A percentile compares a stretch with the other conserved stretches of the same genome.
Conservation (phyloP, 2,888 invertebrate genomes). For the Dryomyza anilis region DNA sequence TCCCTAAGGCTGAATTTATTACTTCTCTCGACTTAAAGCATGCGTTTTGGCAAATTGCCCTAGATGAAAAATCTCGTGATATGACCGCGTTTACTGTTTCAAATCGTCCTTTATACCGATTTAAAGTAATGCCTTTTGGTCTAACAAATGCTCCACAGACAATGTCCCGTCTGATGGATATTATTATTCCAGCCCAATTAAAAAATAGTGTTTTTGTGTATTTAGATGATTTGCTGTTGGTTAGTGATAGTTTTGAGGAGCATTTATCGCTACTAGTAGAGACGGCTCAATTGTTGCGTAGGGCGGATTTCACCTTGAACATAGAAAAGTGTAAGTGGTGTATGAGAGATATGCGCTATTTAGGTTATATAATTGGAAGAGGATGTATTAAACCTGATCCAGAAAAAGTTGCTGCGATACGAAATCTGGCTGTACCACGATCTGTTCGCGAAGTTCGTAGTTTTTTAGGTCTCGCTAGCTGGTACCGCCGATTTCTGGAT, state of each 20-base stretch:
- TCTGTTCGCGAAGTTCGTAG: neutral
- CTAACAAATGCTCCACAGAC: too few relatives aligned
- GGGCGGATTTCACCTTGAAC: neutral
- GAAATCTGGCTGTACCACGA: neutral
- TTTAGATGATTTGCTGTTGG: neutral
- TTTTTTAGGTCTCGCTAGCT: neutral
- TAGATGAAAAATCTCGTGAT: slow-evolving; percentile 17
- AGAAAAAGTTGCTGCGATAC: neutral
- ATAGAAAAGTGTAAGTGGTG: neutral
- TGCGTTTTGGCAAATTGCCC: slow-evolving; percentile 26
- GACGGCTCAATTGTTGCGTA: neutral
- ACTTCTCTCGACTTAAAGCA: slow-evolving; percentile 23
- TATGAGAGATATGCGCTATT: neutral
- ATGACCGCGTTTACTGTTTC: slow-evolving; percentile 20
- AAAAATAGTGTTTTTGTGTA: slow-evolving; percentile 31
- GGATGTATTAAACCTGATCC: neutral
- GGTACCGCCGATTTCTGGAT: slow-evolving; percentile 20
- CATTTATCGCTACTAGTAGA: neutral
- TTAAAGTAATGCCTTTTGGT: too few relatives aligned
- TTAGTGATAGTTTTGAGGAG: neutral
- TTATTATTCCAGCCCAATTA: slow-evolving; percentile 19
- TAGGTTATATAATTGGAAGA: neutral
- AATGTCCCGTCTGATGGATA: slow-evolving; percentile 1
- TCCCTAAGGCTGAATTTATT: slow-evolving; percentile 18
- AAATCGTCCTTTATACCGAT: slow-evolving; percentile 20